These are phyloP conservation scores for Watsonalla cultraria DNA, from an alignment of 2,888 invertebrate genomes.

Conservation along the genomic window DNA sequence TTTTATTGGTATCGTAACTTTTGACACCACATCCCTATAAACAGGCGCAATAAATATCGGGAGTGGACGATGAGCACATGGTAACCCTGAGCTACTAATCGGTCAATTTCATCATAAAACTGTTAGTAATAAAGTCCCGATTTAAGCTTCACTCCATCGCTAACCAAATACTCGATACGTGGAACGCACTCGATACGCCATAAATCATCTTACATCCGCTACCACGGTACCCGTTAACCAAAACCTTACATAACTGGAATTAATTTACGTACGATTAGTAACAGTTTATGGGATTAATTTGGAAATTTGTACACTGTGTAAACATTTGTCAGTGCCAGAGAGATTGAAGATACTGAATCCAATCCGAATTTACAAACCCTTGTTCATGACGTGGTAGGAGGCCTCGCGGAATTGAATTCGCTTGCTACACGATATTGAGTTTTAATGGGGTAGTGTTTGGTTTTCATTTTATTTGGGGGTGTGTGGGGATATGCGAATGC, in stretches of 20 bases:
- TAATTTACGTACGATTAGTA: conserved; percentile 55
- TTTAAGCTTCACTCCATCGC: conserved; percentile 55
- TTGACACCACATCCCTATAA: background rate
- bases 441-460: conserved; percentile 34
- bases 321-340: conserved; percentile 71
- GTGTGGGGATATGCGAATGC: conserved; percentile 52
- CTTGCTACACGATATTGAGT: conserved; percentile 33
- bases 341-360: conserved; percentile 71
- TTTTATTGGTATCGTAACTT: background rate
- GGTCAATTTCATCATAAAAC: conserved; percentile 46
- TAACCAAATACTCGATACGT: conserved; percentile 46
- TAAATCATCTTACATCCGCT: conserved; percentile 69
- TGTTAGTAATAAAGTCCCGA: conserved; percentile 55
- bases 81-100: conserved; percentile 28
- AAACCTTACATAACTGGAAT: conserved; percentile 36
- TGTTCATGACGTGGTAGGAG: conserved; percentile 76
- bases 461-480: conserved; percentile 34
- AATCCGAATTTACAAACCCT: conserved; percentile 75
- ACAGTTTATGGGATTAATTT: conserved; percentile 55
- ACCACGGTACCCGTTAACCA: conserved; percentile 43
- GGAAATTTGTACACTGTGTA: conserved; percentile 66
- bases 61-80: background rate
- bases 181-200: conserved; percentile 46
- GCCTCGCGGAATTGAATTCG: conserved; percentile 69
- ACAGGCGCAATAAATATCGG: background rate